phyloP scores from a whole-genome alignment of 1,140 invertebrate genomes.

The Solenopsis invicta region DNA sequence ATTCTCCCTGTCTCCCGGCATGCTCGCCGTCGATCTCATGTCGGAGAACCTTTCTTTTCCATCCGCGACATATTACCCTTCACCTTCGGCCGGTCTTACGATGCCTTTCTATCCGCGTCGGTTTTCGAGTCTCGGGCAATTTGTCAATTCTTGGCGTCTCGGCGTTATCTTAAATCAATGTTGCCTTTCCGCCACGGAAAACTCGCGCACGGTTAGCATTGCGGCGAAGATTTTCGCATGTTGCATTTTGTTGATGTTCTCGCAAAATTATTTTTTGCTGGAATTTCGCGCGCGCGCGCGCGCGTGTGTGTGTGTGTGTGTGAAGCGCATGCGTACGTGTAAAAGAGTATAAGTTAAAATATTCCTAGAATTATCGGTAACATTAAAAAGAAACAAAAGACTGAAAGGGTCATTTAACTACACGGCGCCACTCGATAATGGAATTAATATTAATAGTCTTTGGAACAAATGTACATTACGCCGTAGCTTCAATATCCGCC shows the following conservation, averaged over 20 bases:
- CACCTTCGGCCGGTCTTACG: constrained; percentile 62
- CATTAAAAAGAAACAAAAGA: not conserved
- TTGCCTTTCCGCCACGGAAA: constrained; percentile 57
- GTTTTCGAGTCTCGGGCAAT: constrained; percentile 68
- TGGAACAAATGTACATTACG: constrained; percentile 45
- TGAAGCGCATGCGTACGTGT: not conserved
- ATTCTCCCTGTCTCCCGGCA: not conserved
- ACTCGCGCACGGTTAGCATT: constrained; percentile 20
- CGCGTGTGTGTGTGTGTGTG: not conserved
- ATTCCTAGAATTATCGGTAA: constrained; percentile 21
- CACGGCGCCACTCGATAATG: constrained; percentile 31
- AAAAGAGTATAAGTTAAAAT: constrained; percentile 2
- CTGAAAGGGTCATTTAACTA: constrained; percentile 28
- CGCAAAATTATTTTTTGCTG: constrained; percentile 12
- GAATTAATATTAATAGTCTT: constrained; percentile 58
- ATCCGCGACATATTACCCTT: constrained; percentile 71
- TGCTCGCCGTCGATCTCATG: constrained; percentile 59
- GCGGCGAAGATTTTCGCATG: not conserved
- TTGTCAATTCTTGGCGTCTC: constrained; percentile 66
- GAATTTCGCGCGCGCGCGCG: not conserved
- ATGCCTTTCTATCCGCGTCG: constrained; percentile 72
- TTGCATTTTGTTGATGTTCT: not conserved
- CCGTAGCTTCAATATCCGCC: constrained; percentile 27
- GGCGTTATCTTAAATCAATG: constrained; percentile 69
- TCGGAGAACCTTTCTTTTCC: constrained; percentile 63